Evolutionary conservation across 2,888 invertebrate genomes (phyloP), one percentile per base, ranked within the genome.

Genomic region (Polymixis flavicincta): DNA sequence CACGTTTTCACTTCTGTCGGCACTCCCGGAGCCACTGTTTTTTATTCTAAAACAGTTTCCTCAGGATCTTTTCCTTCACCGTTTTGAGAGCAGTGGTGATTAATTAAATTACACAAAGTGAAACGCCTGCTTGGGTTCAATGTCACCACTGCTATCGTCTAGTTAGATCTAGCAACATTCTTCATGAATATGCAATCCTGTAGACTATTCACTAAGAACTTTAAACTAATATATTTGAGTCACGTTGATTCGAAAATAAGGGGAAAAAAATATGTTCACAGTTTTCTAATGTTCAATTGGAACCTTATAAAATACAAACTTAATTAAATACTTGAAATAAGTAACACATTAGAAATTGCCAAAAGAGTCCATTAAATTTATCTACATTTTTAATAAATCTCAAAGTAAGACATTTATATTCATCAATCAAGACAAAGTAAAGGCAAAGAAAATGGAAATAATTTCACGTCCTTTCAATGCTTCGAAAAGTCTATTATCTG

Each of bases 391-490:
- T 50, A 67, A 63, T 67, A 52, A 78, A 78, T 73, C 45, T 50
- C 32, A 74, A 76, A 76, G 54, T 50, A 55, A 66, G 66, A 54
- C 45, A 61, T 65, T 60, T 57, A n/a, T 42, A 55, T 79, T 79
- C 32, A 69, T 79, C 50, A 79, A 79, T 69, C 55, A 65, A 52
- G 61, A 52, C 75, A 66, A 74, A 66, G 59, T 66, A 60, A 45
- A 61, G 60, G 68, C 64, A 55, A 69, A 79, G 79, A 70, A 78
- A 78, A 68, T 54, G 11, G 57, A 54, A 71, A 70, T 67, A 63
- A 54, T 42, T 64, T 69, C 17, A 65, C 52, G 65, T 19, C 66
- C 60, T 63, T 65, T 45, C 45, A 28, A 32, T 61, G 45, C 32
- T 52, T 71, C 11, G 69, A 66, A 76, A 74, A 65, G 28, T 57